Evolutionary conservation across 2,797 vertebrate genomes (phyloP).

Genomic region (Artibeus lituratus): DNA sequence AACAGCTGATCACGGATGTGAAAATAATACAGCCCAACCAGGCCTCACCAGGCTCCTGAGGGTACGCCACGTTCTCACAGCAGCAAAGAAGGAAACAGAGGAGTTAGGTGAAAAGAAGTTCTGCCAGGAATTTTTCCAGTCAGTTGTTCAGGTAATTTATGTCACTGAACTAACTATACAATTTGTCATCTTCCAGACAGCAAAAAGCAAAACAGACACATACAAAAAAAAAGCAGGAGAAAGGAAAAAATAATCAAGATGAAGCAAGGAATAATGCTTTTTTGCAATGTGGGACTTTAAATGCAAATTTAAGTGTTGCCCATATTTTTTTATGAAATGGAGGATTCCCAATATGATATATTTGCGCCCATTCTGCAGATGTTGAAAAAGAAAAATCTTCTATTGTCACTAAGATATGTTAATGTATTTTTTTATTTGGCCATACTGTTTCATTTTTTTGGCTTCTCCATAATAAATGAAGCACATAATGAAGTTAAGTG

Average conservation of each 20-base stretch:
- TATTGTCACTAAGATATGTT: neutral
- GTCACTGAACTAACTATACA: neutral
- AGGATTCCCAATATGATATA: neutral
- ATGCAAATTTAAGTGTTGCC: neutral
- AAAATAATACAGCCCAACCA: neutral
- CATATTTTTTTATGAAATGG: neutral
- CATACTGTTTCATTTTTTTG: neutral
- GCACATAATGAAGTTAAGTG: neutral
- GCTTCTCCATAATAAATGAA: neutral
- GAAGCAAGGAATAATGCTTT: neutral
- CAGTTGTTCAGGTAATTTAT: constrained; percentile 53
- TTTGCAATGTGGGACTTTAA: neutral
- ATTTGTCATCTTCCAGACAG: constrained; percentile 23
- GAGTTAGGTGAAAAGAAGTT: neutral
- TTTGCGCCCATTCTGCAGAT: neutral
- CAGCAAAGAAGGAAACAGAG: neutral
- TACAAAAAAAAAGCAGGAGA: neutral
- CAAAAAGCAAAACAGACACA: neutral
- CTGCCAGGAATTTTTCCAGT: constrained; percentile 34
- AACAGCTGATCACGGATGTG: neutral
- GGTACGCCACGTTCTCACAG: constrained; percentile 14
- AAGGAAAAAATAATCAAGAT: neutral
- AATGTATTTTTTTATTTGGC: neutral
- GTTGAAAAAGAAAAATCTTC: neutral
- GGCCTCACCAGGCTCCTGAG: neutral